Conservation (phyloP, 2,113 vertebrate genomes). For the Seriola rivoliana region DNA sequence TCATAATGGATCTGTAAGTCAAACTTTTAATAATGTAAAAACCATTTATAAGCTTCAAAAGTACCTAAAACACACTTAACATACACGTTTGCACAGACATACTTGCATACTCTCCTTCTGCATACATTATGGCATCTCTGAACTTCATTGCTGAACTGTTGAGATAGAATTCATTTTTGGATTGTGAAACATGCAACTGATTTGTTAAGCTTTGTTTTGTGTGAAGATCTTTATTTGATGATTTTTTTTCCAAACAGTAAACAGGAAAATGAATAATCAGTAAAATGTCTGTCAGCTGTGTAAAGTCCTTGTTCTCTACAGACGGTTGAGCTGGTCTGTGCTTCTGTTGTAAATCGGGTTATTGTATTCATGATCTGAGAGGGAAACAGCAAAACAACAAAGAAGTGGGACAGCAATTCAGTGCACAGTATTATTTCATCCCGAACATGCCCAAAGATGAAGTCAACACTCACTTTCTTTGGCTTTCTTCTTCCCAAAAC, state of each 20-base stretch:
- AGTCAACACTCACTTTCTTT: slow-evolving; percentile 58
- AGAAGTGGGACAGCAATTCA: slow-evolving; percentile 19
- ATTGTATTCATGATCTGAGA: slow-evolving; percentile 63
- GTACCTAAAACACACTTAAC: neutral
- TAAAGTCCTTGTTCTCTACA: slow-evolving; percentile 19
- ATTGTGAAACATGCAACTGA: neutral
- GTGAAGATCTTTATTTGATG: neutral
- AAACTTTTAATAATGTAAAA: neutral
- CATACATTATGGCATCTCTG: neutral
- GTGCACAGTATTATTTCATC: neutral
- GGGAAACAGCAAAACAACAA: slow-evolving; percentile 15
- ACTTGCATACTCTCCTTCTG: neutral
- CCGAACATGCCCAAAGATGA: neutral
- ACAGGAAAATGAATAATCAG: neutral
- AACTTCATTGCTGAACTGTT: neutral
- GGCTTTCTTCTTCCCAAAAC: slow-evolving; percentile 39
- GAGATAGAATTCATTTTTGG: neutral
- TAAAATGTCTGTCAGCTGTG: neutral
- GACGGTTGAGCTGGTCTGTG: slow-evolving; percentile 33
- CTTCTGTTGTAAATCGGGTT: slow-evolving; percentile 81
- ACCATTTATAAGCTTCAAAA: neutral
- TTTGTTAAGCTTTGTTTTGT: neutral
- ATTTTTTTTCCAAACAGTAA: neutral
- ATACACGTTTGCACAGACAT: neutral
- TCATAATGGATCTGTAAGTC: neutral